phyloP scores from a whole-genome alignment of 2,797 vertebrate genomes.

The Crax fasciolata region DNA sequence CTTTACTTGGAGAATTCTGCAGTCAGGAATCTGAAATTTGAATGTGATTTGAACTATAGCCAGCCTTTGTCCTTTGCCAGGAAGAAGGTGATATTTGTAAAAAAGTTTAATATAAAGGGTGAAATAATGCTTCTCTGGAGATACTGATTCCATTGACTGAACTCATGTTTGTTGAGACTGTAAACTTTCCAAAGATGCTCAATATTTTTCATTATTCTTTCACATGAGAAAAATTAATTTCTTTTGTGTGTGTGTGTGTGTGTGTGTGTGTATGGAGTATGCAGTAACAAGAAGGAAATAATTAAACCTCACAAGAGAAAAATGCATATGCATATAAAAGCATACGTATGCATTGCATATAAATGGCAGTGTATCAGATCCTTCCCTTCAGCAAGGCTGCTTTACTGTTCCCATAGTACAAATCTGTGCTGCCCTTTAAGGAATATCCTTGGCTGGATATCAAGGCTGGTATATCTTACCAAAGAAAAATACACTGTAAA shows the following conservation, averaged over 20 bases:
- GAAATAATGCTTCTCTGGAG: not conserved
- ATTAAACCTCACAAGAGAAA: not conserved
- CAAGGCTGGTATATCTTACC: not conserved
- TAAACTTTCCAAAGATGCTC: conserved; percentile 3
- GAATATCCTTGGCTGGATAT: not conserved
- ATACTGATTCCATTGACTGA: not conserved
- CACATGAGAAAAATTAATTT: conserved; percentile 2
- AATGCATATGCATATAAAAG: not conserved
- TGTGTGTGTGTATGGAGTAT: not conserved
- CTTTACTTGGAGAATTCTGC: not conserved
- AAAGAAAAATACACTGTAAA: not conserved
- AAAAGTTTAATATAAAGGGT: not conserved
- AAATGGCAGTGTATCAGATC: not conserved
- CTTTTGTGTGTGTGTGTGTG: not conserved
- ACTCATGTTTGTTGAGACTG: not conserved
- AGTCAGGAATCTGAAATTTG: conserved; percentile 31
- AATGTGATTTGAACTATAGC: not conserved
- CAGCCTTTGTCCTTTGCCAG: not conserved
- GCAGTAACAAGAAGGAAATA: not conserved
- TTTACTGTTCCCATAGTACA: not conserved
- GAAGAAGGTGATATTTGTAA: not conserved
- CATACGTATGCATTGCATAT: not conserved
- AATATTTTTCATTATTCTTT: not conserved
- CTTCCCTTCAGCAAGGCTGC: not conserved
- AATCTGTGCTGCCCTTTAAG: not conserved